These are phyloP conservation scores for Felis chaus DNA, from an alignment of 2,113 vertebrate species.

Conservation along the genomic window DNA sequence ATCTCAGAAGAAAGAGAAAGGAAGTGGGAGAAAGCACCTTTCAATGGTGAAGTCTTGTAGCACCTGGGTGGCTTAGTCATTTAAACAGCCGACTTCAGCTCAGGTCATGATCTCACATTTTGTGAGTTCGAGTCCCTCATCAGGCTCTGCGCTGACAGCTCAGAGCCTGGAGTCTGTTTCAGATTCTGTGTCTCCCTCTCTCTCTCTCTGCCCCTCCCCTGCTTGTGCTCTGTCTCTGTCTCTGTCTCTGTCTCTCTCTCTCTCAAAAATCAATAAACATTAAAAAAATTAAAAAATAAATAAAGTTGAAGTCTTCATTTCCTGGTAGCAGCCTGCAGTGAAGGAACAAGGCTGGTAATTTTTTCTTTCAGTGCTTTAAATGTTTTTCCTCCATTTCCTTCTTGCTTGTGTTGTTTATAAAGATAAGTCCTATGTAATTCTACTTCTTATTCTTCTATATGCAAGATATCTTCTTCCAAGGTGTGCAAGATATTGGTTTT, in stretches of 20 bases:
- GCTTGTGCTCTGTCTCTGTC: no score
- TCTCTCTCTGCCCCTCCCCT: no score
- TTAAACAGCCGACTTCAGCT: no score
- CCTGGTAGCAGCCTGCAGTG: neutral
- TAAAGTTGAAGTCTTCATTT: neutral
- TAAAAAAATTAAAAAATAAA: no score
- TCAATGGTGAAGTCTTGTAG: neutral
- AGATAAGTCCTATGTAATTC: neutral
- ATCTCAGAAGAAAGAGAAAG: neutral
- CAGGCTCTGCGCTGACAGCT: no score
- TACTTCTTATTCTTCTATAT: neutral
- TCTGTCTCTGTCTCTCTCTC: no score
- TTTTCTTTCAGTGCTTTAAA: neutral
- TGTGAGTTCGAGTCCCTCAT: no score
- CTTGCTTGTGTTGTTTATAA: neutral
- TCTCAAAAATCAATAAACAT: no score
- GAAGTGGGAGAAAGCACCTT: neutral
- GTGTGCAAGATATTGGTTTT: neutral
- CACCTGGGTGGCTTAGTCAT: no score
- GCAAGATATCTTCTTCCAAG: neutral
- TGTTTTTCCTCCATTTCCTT: neutral
- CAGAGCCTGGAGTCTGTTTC: no score
- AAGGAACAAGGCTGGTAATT: neutral
- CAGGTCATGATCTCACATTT: no score
- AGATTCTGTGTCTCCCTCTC: no score